A percentile compares a stretch with the other conserved stretches of the same genome.
These are phyloP conservation scores for Siniperca obscura DNA, from an alignment of 2,797 vertebrate genomes.

Conservation along the genomic window DNA sequence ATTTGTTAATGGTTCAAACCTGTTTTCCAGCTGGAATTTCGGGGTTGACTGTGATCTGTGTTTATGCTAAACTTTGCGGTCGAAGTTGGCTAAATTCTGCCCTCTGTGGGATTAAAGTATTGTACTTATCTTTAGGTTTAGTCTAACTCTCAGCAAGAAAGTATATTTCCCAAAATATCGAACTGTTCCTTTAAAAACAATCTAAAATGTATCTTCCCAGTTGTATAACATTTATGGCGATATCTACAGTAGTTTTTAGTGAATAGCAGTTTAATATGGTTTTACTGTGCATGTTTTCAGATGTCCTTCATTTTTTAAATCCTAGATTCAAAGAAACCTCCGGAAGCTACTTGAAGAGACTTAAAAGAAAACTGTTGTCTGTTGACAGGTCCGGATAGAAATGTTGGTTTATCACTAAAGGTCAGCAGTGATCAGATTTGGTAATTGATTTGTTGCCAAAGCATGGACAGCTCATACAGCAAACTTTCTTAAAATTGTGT, in stretches of 20 bases:
- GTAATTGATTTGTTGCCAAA: conserved; percentile 41
- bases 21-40: neutral
- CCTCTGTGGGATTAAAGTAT: neutral
- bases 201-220: no score
- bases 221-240: neutral
- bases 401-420: conserved; percentile 18
- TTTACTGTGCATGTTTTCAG: neutral
- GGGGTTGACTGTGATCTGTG: no score
- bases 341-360: conserved; percentile 82
- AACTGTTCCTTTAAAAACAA: neutral
- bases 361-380: conserved; percentile 49
- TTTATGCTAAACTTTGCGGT: neutral
- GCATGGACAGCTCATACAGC: conserved; percentile 13
- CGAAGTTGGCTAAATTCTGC: neutral
- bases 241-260: neutral
- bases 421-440: conserved; percentile 25
- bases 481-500: conserved; percentile 35
- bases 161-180: neutral
- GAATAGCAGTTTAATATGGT: neutral
- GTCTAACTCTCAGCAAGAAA: neutral
- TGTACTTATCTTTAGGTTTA: neutral
- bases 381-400: conserved; percentile 13
- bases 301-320: neutral
- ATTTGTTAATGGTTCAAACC: neutral
- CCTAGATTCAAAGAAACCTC: conserved; percentile 78